Conservation (phyloP, 2,797 vertebrate species). For the Saguinus oedipus region DNA sequence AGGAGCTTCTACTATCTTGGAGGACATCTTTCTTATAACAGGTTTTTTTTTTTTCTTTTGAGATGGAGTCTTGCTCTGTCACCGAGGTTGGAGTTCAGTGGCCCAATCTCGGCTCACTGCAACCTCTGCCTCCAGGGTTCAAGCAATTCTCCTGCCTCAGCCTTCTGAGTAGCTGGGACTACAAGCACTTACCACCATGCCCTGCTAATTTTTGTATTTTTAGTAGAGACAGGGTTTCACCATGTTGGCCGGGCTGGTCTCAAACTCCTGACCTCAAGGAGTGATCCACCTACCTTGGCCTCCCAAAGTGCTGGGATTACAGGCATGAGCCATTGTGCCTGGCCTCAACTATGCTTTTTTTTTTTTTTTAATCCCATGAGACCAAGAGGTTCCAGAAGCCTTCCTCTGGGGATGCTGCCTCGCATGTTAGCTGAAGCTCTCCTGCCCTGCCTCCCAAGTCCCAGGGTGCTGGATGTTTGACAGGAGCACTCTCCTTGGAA, state of each 20-base stretch:
- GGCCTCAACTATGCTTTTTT: not conserved
- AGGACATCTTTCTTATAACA: not conserved
- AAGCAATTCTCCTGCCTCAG: no score
- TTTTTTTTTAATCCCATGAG: not conserved
- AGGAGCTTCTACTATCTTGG: not conserved
- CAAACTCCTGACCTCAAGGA: not conserved
- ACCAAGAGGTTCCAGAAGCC: not conserved
- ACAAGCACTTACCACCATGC: accelerated
- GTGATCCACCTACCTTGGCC: not conserved
- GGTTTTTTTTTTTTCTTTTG: no score
- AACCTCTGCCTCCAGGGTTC: no score
- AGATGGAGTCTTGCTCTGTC: no score
- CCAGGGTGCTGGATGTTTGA: not conserved
- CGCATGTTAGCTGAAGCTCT: slow-evolving; percentile 9
- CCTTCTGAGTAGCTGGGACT: no score
- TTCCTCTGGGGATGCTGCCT: not conserved
- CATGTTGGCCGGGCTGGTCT: not conserved
- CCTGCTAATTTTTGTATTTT: no score
- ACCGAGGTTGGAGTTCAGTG: no score
- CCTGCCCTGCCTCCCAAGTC: not conserved
- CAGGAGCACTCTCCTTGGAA: not conserved
- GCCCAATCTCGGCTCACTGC: no score
- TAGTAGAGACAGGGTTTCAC: not conserved
- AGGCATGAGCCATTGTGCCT: not conserved
- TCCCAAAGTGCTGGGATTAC: not conserved